Percentiles rank a stretch among this genome's conserved stretches.
These are phyloP conservation scores for Rachycentron canadum DNA, from an alignment of 2,797 vertebrate genomes.

Conservation along the genomic window DNA sequence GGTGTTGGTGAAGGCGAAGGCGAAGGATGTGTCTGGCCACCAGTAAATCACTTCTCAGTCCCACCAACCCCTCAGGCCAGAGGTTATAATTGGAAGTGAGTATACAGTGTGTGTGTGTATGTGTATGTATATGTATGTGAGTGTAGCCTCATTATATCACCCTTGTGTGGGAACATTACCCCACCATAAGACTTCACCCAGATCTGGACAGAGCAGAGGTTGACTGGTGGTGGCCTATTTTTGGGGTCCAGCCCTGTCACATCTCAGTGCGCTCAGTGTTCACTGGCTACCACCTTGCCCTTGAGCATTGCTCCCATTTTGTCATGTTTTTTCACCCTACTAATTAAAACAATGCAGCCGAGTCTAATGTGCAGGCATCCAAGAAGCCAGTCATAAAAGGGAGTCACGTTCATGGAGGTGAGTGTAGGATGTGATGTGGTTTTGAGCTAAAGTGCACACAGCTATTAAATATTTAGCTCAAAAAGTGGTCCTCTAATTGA, in stretches of 20 bases:
- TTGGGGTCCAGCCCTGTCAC: conserved; percentile 52
- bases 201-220: conserved; percentile 46
- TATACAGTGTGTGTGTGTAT: conserved; percentile 35
- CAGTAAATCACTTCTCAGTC: conserved; percentile 60
- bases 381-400: conserved; percentile 27
- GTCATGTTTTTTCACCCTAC: conserved; percentile 31
- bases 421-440: conserved; percentile 37
- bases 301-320: conserved; percentile 57
- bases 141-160: conserved; percentile 33
- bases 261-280: conserved; percentile 27
- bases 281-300: conserved; percentile 55
- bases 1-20: conserved; percentile 47
- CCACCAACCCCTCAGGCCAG: conserved; percentile 51
- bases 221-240: conserved; percentile 74
- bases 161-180: conserved; percentile 46
- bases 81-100: conserved; percentile 55
- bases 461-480: conserved; percentile 35
- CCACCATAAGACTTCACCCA: conserved; percentile 49
- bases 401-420: conserved; percentile 51
- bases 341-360: conserved; percentile 62
- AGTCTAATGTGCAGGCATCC: conserved; percentile 35
- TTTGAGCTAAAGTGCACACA: conserved; percentile 26
- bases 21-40: conserved; percentile 58
- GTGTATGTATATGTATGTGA: conserved; percentile 33
- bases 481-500: conserved; percentile 32